Conservation (phyloP, 2,113 vertebrate genomes). For the Alethe castanea region DNA sequence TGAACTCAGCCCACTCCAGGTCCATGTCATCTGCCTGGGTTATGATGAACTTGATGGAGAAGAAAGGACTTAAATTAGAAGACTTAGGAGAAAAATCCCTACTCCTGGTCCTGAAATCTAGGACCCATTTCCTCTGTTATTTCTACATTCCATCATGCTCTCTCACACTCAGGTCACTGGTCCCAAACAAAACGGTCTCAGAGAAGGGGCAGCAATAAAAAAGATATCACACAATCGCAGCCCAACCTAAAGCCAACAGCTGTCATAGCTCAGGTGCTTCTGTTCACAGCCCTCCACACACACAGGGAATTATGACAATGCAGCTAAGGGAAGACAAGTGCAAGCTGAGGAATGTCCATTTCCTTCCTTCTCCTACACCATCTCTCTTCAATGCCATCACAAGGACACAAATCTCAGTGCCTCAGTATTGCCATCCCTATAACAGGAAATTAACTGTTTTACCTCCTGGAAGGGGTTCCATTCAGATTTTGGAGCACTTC, state of each 20-base stretch:
- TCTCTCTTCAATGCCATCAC: not conserved
- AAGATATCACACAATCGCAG: not conserved
- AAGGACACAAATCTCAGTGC: constrained; percentile 14
- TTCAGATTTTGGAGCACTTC: not conserved
- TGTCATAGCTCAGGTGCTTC: not conserved
- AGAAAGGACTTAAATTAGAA: not conserved
- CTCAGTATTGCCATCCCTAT: not conserved
- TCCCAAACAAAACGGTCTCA: not conserved
- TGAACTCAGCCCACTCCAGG: not conserved
- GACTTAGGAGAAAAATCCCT: not conserved
- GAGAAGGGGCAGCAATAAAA: not conserved
- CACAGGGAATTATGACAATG: not conserved
- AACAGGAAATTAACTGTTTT: not conserved
- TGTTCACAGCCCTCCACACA: fast-evolving
- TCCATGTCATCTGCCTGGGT: not conserved
- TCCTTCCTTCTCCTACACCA: not conserved
- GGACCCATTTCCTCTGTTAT: not conserved
- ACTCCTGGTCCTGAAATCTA: not conserved
- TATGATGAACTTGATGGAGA: not conserved
- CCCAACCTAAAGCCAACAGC: not conserved
- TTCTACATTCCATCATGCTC: not conserved
- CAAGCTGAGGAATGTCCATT: not conserved
- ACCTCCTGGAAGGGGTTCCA: not conserved
- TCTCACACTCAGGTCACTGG: not conserved
- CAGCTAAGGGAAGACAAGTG: not conserved